These are phyloP conservation scores for Brotula barbata DNA, from an alignment of 2,797 vertebrate species.

Conservation along the genomic window DNA sequence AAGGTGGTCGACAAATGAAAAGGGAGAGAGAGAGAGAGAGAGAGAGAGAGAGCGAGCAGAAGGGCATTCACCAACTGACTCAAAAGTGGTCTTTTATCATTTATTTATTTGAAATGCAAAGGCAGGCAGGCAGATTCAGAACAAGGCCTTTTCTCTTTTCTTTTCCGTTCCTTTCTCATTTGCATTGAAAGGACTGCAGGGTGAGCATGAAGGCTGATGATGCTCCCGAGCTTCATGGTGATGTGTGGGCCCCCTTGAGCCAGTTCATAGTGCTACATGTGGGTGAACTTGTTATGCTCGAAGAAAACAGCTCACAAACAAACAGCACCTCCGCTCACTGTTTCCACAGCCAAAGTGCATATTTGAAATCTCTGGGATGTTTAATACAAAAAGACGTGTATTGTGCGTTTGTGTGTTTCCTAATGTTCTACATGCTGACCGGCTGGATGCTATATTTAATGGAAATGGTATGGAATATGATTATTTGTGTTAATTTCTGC, in stretches of 20 bases:
- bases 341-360: slow-evolving; percentile 32
- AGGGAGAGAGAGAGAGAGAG: slow-evolving; percentile 3
- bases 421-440: slow-evolving; percentile 9
- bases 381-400: slow-evolving; percentile 26
- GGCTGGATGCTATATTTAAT: background rate
- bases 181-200: slow-evolving; percentile 74
- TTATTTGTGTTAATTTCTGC: background rate
- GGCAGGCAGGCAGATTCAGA: slow-evolving; percentile 64
- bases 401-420: slow-evolving; percentile 8
- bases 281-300: slow-evolving; percentile 57
- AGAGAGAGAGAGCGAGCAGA: slow-evolving; percentile 29
- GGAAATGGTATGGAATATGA: background rate
- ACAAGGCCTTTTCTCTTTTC: slow-evolving; percentile 58
- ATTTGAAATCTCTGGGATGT: slow-evolving; percentile 8
- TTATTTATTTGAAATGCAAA: slow-evolving; percentile 80
- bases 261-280: slow-evolving; percentile 69
- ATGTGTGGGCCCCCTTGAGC: slow-evolving; percentile 63
- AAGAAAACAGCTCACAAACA: slow-evolving; percentile 50
- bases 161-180: slow-evolving; percentile 65
- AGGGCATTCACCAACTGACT: slow-evolving; percentile 61
- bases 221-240: slow-evolving; percentile 59
- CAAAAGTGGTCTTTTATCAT: slow-evolving; percentile 77
- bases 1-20: slow-evolving; percentile 48
- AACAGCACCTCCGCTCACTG: slow-evolving; percentile 24
- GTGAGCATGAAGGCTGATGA: slow-evolving; percentile 59